A percentile compares a stretch with the other conserved stretches of the same genome.
phyloP scores from a whole-genome alignment of 2,113 vertebrate species.

The Petromus typicus region DNA sequence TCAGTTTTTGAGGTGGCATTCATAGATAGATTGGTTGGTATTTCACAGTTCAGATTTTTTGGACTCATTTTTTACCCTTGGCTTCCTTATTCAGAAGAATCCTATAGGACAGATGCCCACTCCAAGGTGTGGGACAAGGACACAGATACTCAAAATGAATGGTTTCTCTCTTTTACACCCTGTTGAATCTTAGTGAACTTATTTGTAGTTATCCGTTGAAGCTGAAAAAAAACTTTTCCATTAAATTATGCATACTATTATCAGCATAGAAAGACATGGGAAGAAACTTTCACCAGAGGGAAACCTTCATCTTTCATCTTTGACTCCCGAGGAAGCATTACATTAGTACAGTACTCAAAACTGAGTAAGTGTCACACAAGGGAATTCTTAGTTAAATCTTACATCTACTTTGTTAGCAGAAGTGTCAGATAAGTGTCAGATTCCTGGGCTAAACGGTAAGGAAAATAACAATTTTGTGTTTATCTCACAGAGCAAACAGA shows the following conservation, averaged over 20 bases:
- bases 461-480: background rate
- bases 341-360: background rate
- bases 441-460: background rate
- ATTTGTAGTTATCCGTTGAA: background rate
- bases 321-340: background rate
- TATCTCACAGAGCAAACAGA: background rate
- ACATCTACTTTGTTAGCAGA: background rate
- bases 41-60: background rate
- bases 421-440: background rate
- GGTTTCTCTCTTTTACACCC: background rate
- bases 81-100: background rate
- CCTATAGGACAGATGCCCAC: background rate
- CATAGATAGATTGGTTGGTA: background rate
- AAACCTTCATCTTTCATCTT: background rate
- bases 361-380: background rate
- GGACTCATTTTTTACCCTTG: background rate
- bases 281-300: background rate
- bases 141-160: background rate
- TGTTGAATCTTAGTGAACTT: background rate
- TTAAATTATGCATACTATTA: background rate
- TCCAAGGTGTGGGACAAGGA: fast-evolving
- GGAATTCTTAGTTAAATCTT: background rate
- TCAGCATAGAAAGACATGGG: background rate
- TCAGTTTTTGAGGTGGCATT: background rate
- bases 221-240: background rate